Conservation (phyloP, 2,113 vertebrate species). For the Rallus limicola region DNA sequence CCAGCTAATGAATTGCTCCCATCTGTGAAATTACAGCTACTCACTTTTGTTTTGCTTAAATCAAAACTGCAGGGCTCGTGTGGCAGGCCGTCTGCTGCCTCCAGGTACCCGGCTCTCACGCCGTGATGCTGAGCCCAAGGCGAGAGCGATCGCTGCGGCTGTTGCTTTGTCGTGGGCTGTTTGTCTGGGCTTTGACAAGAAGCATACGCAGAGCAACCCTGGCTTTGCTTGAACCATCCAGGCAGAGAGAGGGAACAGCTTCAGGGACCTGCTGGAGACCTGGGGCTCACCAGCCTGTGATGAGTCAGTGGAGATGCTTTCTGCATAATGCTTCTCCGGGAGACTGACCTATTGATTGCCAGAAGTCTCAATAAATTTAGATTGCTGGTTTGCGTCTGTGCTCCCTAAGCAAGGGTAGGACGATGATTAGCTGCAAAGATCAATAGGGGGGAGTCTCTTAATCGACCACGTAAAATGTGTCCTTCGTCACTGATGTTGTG, state of each 20-base stretch:
- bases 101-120: not conserved
- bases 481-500: conserved; percentile 23
- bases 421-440: conserved; percentile 64
- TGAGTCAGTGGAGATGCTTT: conserved; percentile 6
- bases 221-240: not conserved
- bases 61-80: conserved; percentile 32
- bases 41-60: conserved; percentile 64
- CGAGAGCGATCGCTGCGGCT: fast-evolving
- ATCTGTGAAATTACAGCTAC: conserved; percentile 55
- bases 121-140: not conserved
- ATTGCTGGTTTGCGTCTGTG: conserved; percentile 30
- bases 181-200: conserved; percentile 41
- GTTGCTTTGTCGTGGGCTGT: not conserved
- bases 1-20: conserved; percentile 59
- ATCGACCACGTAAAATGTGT: conserved; percentile 53
- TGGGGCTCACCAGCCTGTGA: not conserved
- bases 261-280: not conserved
- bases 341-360: conserved; percentile 70
- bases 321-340: conserved; percentile 10
- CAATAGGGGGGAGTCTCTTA: conserved; percentile 66
- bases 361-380: conserved; percentile 65
- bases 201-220: not conserved
- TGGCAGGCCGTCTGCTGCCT: conserved; percentile 12
- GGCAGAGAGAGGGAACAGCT: not conserved
- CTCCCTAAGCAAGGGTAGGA: conserved; percentile 33